phyloP scores from a whole-genome alignment of 2,888 invertebrate genomes.

The Diogma glabrata region DNA sequence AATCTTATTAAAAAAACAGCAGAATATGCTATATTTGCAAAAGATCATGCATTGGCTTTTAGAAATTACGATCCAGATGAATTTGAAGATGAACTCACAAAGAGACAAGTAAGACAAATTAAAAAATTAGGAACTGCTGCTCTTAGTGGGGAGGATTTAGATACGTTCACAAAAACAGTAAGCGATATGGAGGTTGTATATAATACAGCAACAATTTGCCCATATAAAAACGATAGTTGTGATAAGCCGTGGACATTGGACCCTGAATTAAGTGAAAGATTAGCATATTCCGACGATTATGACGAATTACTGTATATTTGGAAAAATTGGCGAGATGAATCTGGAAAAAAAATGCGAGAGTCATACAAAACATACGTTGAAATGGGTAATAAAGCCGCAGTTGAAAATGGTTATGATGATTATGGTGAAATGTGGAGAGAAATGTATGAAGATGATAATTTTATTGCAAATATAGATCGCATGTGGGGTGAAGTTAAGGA shows the following conservation, averaged over 20 bases:
- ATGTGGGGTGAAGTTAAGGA: slow-evolving; percentile 39
- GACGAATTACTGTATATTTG: slow-evolving; percentile 27
- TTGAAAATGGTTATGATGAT: slow-evolving; percentile 38
- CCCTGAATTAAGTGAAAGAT: slow-evolving; percentile 19
- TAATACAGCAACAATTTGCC: slow-evolving; percentile 30
- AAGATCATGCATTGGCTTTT: slow-evolving; percentile 33
- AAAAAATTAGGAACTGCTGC: slow-evolving; percentile 38
- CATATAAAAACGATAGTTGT: slow-evolving; percentile 21
- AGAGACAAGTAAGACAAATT: slow-evolving; percentile 37
- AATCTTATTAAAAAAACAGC: slow-evolving; percentile 19
- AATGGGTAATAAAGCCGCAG: slow-evolving; percentile 42
- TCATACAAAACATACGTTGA: slow-evolving; percentile 38
- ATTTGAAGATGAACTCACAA: slow-evolving; percentile 32
- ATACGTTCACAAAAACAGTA: slow-evolving; percentile 16
- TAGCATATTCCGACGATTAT: slow-evolving; percentile 9
- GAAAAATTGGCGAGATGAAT: slow-evolving; percentile 41
- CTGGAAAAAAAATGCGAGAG: slow-evolving; percentile 38
- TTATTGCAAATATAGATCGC: slow-evolving; percentile 31
- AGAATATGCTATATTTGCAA: slow-evolving; percentile 28
- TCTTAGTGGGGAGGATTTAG: slow-evolving; percentile 31
- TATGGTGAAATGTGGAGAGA: slow-evolving; percentile 40
- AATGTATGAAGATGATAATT: slow-evolving; percentile 37
- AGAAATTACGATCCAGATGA: slow-evolving; percentile 31
- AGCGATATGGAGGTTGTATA: slow-evolving; percentile 29
- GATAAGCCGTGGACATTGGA: slow-evolving; percentile 20